These are phyloP conservation scores for Mormyrops attenuatus DNA, from an alignment of 2,797 vertebrate genomes.

Conservation along the genomic window DNA sequence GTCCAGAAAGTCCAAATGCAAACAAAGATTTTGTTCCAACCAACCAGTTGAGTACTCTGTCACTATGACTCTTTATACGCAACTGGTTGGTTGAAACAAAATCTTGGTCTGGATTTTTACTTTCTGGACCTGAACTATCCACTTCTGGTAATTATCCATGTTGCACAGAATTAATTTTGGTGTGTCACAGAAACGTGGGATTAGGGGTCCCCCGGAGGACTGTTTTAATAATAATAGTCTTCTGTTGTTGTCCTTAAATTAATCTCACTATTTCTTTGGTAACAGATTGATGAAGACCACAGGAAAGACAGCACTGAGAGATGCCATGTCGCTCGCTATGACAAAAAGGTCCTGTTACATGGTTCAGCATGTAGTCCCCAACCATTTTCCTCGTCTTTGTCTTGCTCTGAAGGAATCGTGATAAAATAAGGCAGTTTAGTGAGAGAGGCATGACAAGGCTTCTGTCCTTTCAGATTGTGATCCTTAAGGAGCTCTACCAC, in stretches of 20 bases:
- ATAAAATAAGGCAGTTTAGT: not conserved
- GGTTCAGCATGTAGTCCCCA: not conserved
- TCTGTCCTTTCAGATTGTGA: constrained; percentile 69
- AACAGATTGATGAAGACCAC: constrained; percentile 84
- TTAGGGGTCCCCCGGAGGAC: not conserved
- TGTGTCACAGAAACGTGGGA: not conserved
- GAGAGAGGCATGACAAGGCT: not conserved
- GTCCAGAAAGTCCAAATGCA: not conserved
- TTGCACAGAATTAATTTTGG: not conserved
- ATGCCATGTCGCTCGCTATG: constrained; percentile 77
- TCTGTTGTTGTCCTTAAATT: not conserved
- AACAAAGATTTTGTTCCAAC: not conserved
- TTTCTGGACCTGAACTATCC: not conserved
- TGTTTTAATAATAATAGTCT: not conserved
- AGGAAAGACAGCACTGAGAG: constrained; percentile 64
- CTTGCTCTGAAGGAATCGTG: not conserved
- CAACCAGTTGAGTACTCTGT: not conserved
- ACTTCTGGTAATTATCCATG: not conserved
- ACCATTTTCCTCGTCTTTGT: not conserved
- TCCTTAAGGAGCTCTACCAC: constrained; percentile 83
- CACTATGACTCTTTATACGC: not conserved
- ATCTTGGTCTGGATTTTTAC: not conserved
- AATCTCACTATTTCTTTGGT: not conserved
- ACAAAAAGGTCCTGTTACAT: constrained; percentile 74
- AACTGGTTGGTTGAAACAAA: not conserved